Evolutionary conservation across 2,797 vertebrate species (phyloP), one percentile per base, ranked within the genome.

Genomic region (Morelia viridis): DNA sequence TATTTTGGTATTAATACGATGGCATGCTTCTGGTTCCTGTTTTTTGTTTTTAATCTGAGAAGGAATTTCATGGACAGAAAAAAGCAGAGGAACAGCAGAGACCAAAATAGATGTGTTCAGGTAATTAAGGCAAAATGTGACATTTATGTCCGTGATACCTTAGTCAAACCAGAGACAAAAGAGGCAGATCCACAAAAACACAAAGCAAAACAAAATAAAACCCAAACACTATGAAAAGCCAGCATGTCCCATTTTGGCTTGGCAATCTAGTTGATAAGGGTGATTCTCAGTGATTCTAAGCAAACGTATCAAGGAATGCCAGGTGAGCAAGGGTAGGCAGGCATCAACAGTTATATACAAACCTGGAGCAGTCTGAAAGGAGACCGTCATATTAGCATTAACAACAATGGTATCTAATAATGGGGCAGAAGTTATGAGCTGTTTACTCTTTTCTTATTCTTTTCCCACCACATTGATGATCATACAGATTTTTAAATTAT

Each of bases 91-190:
- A 92, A 53, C n/a, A 61, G 28, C 11, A 58, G 64, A 46, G 31
- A 64, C 24, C 35, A 46, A 87, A 64, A 60, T 3, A 60, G 41
- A 35, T 11, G 13, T 60, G 3, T 35, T 11, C 83, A 71, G 5
- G 22, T 71, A 92, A 83, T 15, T 88, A 90, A 92, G 89, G 89
- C 89, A 90, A 64, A 26, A 46, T 31, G 89, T 64, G 57, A 65
- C 24, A 24, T 22, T 61, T 2, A 10, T 19, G 57, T 12, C 8
- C n/a, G 56, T 62, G 85, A 31, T 22, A 12, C 12, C 15, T 13
- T 53, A 68, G 56, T 19, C 11, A 56, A 71, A 31, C 24, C 76
- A 24, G 26, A 28, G 22, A 35, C 11, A 19, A 22, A 31, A 64
- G 26, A 57, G 60, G 26, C 85, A 58, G 17, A 87, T 60, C 65